These are phyloP conservation scores for Pagetopsis macropterus DNA, from an alignment of 2,797 vertebrate genomes.

Conservation along the genomic window DNA sequence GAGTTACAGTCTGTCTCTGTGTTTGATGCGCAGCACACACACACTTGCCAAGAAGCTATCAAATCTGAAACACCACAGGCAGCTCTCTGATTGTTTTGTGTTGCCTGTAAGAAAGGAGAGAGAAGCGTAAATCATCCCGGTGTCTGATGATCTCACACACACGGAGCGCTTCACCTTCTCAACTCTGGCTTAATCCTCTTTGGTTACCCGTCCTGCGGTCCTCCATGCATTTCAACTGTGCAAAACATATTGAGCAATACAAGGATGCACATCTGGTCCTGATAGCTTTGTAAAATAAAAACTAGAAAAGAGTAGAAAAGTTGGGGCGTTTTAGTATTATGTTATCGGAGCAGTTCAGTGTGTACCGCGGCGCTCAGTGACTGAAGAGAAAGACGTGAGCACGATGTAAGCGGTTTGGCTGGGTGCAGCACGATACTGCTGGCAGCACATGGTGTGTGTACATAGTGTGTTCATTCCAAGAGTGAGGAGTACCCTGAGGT, in stretches of 20 bases:
- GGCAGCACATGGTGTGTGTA: not conserved
- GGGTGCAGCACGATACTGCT: constrained; percentile 12
- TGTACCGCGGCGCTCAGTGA: constrained; percentile 28
- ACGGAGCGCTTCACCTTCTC: constrained; percentile 23
- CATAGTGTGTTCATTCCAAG: not conserved
- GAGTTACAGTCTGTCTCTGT: constrained; percentile 35
- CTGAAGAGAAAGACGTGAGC: constrained; percentile 38
- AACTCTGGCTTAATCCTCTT: constrained; percentile 34
- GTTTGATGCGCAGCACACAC: constrained; percentile 25
- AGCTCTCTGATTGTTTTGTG: constrained; percentile 53
- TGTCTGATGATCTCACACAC: constrained; percentile 39
- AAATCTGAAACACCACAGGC: constrained; percentile 45
- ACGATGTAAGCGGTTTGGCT: constrained; percentile 46
- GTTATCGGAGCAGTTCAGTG: constrained; percentile 20
- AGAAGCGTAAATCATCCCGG: constrained; percentile 45
- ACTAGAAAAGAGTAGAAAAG: not conserved
- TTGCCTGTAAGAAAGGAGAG: constrained; percentile 37
- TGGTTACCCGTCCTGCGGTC: constrained; percentile 28
- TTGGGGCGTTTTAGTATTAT: not conserved
- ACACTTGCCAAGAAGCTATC: constrained; percentile 57
- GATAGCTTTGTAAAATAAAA: constrained; percentile 35
- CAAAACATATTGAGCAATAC: constrained; percentile 36
- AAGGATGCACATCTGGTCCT: constrained; percentile 48
- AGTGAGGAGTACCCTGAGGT: not conserved
- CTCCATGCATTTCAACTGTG: constrained; percentile 22